These are phyloP conservation scores for Bicyclus anynana DNA, from an alignment of 1,140 invertebrate genomes.

Conservation along the genomic window DNA sequence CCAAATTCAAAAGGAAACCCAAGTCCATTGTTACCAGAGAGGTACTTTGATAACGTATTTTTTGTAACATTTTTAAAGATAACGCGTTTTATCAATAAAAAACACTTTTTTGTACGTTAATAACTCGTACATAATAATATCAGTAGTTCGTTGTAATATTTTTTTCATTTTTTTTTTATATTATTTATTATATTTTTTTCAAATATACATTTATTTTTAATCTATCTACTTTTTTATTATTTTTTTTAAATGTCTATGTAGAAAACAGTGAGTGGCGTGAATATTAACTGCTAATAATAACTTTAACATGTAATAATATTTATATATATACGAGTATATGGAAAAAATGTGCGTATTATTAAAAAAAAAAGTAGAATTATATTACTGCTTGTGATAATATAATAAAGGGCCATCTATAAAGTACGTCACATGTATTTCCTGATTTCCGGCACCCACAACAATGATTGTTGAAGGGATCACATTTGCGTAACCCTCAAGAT, in stretches of 20 bases:
- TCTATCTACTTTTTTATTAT: conserved; percentile 49
- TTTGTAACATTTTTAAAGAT: conserved; percentile 30
- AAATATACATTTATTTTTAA: conserved; percentile 47
- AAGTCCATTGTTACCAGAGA: conserved; percentile 12
- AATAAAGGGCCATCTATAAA: too few relatives aligned
- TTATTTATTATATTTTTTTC: conserved; percentile 33
- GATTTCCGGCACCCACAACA: too few relatives aligned
- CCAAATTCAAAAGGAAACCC: conserved; percentile 8
- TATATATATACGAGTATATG: conserved; percentile 1
- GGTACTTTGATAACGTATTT: conserved; percentile 5
- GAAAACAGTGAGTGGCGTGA: conserved; percentile 33
- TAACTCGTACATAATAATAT: conserved; percentile 49
- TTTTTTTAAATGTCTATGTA: conserved; percentile 29
- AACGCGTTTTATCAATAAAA: conserved; percentile 31
- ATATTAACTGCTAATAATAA: conserved; percentile 33
- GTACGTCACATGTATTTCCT: too few relatives aligned
- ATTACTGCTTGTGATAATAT: conserved; percentile 8
- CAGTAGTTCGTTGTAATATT: conserved; percentile 67
- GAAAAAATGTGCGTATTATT: conserved; percentile 42
- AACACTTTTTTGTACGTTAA: conserved; percentile 37
- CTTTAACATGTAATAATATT: conserved; percentile 41
- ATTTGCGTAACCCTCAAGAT: too few relatives aligned
- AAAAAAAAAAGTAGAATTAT: conserved; percentile 15
- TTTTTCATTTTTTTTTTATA: conserved; percentile 41
- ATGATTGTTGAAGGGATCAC: too few relatives aligned